Evolutionary conservation across 1,140 invertebrate species (phyloP), one percentile per base, ranked within the genome.

Genomic region (Habropoda laboriosa): DNA sequence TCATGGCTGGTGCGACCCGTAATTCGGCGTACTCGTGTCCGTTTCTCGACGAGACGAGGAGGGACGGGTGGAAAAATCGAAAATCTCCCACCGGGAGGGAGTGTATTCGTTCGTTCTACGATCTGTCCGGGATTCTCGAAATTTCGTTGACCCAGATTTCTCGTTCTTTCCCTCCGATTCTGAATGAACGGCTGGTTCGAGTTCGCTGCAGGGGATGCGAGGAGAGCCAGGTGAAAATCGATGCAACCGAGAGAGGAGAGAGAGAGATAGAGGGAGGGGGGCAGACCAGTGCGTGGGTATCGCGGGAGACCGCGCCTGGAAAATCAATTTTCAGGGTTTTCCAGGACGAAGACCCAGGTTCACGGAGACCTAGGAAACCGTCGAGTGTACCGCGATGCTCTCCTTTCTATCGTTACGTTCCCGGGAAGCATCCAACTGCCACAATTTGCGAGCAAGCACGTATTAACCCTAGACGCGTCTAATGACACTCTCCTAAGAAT

Each of bases 291-390:
- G 78, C 80, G 86, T 84, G 78, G 73, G 81, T 77, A 85, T 71
- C 78, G 86, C 80, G 83, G 82, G 86, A 86, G 88, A 88, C 89
- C 88, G 88, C 89, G 89, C 88, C 89, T 89, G 90, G 86, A 91
- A 91, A 91, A 91, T 91, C 89, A 90, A 91, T 91, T 91, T 91
- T 90, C 86, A 86, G 80, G 82, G 74, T 89, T 87, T 87, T 87
- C 86, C 88, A 89, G 86, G 80, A 83, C 72, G 72, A 85, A 86
- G 81, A 86, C 85, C 85, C 81, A n/a, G n/a, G 81, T 74, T 63
- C 68, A 53, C 85, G 74, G 81, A 76, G 74, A 77, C 71, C 77
- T 86, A 86, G 82, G 84, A 75, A 85, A 81, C 42, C 80, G 82
- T 60, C 61, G 71, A 81, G 73, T 64, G 49, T 60, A 70, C 30